Conservation (phyloP, 2,797 vertebrate species). For the Ptychadena robeensis region DNA sequence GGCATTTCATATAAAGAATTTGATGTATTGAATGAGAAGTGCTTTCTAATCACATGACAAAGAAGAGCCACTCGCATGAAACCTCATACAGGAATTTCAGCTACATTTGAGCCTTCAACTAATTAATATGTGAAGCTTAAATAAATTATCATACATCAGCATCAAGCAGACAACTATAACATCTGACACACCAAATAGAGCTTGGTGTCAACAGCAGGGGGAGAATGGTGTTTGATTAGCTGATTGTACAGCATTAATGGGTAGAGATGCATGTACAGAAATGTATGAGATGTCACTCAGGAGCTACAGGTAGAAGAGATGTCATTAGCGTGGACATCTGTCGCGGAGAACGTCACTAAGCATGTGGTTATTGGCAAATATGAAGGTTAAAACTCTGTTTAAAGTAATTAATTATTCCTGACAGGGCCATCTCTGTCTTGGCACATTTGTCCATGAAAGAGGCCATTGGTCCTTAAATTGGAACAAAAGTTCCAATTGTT, state of each 20-base stretch:
- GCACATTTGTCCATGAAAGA: no score
- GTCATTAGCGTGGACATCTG: conserved; percentile 21
- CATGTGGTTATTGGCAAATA: not conserved
- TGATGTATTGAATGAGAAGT: not conserved
- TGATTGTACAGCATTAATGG: conserved; percentile 50
- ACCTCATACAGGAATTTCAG: conserved; percentile 1
- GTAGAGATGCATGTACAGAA: conserved; percentile 41
- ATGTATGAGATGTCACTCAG: conserved; percentile 40
- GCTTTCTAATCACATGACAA: not conserved
- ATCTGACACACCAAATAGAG: conserved; percentile 56
- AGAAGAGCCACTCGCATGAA: not conserved
- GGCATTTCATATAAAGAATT: not conserved
- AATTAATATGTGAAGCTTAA: conserved; percentile 47
- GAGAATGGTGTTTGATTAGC: conserved; percentile 54
- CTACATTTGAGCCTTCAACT: conserved; percentile 22
- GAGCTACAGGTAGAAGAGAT: conserved; percentile 37
- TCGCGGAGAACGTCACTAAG: not conserved
- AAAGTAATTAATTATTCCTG: no score
- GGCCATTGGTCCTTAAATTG: no score
- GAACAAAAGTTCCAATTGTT: no score
- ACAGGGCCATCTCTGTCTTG: no score
- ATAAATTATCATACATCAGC: conserved; percentile 55
- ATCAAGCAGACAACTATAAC: conserved; percentile 42
- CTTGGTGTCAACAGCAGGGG: conserved; percentile 45
- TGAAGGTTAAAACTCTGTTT: not conserved